These are phyloP conservation scores for Pantelozetes paolii DNA, from an alignment of 2,888 invertebrate genomes.

Conservation along the genomic window DNA sequence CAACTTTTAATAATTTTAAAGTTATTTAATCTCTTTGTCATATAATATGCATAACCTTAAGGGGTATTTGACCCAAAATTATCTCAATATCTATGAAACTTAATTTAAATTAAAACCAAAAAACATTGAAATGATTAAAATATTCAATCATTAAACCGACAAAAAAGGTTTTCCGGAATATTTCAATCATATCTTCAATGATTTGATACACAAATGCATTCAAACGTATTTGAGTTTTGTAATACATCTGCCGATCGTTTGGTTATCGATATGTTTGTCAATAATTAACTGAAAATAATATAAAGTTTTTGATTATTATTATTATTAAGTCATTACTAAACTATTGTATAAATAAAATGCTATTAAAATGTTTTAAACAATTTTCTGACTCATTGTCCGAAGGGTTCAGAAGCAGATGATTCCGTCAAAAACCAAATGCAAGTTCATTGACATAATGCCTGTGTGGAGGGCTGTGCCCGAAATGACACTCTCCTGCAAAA, in stretches of 20 bases:
- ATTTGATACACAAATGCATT: too few relatives aligned
- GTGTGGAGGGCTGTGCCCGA: background rate
- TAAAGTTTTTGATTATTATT: too few relatives aligned
- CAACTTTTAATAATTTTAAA: too few relatives aligned
- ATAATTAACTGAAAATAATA: background rate
- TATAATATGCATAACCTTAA: too few relatives aligned
- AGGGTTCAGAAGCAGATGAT: conserved; percentile 13
- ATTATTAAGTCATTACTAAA: background rate
- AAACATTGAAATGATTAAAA: too few relatives aligned
- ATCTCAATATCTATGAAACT: too few relatives aligned
- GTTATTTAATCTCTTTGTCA: too few relatives aligned
- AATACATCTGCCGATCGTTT: conserved; percentile 1
- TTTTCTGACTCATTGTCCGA: background rate
- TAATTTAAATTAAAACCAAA: too few relatives aligned
- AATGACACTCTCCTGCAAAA: conserved; percentile 17
- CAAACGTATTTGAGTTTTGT: background rate
- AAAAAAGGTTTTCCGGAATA: too few relatives aligned
- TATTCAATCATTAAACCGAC: too few relatives aligned
- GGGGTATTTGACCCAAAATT: too few relatives aligned
- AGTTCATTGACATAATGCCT: conserved; percentile 28
- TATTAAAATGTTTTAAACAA: background rate
- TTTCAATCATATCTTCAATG: too few relatives aligned
- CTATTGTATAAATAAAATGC: background rate
- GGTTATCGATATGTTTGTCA: background rate
- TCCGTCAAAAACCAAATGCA: background rate